Conservation (phyloP, 2,113 vertebrate genomes). For the Psammodynastes pulverulentus region DNA sequence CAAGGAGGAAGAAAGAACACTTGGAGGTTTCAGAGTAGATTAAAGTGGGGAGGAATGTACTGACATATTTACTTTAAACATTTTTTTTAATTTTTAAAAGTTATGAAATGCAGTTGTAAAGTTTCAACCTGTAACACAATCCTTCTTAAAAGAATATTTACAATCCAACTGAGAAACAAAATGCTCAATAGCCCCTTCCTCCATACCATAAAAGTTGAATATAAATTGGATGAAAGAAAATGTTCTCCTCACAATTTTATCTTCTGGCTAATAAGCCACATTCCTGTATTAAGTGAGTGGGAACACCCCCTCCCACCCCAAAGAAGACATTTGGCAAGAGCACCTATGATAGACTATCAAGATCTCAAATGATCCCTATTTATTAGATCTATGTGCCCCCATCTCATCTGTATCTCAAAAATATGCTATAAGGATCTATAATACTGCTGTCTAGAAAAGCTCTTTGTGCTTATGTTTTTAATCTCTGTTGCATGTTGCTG, state of each 20-base stretch:
- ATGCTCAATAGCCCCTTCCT: background rate
- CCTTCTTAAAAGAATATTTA: background rate
- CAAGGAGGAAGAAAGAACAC: background rate
- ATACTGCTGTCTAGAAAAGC: background rate
- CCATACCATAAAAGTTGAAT: background rate
- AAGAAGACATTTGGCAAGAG: background rate
- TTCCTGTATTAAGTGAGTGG: background rate
- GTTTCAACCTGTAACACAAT: background rate
- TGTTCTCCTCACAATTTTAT: background rate
- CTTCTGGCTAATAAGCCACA: background rate
- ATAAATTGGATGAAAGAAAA: background rate
- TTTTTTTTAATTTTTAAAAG: background rate
- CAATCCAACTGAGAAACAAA: background rate
- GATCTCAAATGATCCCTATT: background rate
- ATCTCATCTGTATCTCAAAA: background rate
- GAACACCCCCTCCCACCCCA: background rate
- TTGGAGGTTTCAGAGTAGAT: background rate
- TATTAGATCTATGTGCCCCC: background rate
- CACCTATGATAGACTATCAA: background rate
- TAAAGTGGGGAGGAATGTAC: background rate
- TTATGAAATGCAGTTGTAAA: background rate
- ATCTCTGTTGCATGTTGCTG: background rate
- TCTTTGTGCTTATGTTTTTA: background rate
- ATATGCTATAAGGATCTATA: background rate
- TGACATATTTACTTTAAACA: background rate